Evolutionary conservation across 2,888 invertebrate species (phyloP), one percentile per base, ranked within the genome.

Genomic region (Palloptera scutellata): DNA sequence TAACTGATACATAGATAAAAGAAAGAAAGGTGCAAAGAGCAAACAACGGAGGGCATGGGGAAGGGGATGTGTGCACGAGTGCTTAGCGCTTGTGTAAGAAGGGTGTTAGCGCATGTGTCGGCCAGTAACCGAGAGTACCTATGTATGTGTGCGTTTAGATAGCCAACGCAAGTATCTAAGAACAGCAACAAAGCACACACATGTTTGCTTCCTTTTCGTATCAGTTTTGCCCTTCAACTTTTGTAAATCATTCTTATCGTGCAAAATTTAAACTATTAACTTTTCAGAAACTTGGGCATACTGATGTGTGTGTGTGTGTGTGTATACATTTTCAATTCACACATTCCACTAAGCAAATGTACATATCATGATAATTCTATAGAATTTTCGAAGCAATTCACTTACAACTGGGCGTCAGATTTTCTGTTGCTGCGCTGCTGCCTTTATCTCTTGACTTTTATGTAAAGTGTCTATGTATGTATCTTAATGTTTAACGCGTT

Each of bases 191-290:
- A 12, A 15, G 17, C 53, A 9, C 12, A 17, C 19, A 17, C 19
- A 17, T 53, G 53, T 53, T 17, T n/a, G 30, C 20, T 10, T 41
- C 30, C 12, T 57, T 57, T 57, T 57, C 15, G 12, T 30, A 30
- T 40, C 30, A 19, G 30, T 73, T 75, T 77, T 80, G 78, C 80
- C 80, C 78, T 78, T 78, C 81, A 78, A 78, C 81, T 78, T 78
- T 79, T 74, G 73, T 78, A 74, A 71, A 77, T 75, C 69, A 70
- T 69, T 74, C 72, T 78, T 81, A 78, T 78, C 81, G 78, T 77
- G 67, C 79, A 79, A 70, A 57, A 15, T 6, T n/a, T 5, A 13
- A 15, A 15, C 13, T 75, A 17, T 15, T 40, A 20, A 13, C 20
- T 9, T 57, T 11, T 15, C 20, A 20, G 55, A n/a, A n/a, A n/a